Percentiles rank a stretch among this genome's conserved stretches.
Conservation (phyloP, 2,888 invertebrate species). For the Cremastinae sp. region DNA sequence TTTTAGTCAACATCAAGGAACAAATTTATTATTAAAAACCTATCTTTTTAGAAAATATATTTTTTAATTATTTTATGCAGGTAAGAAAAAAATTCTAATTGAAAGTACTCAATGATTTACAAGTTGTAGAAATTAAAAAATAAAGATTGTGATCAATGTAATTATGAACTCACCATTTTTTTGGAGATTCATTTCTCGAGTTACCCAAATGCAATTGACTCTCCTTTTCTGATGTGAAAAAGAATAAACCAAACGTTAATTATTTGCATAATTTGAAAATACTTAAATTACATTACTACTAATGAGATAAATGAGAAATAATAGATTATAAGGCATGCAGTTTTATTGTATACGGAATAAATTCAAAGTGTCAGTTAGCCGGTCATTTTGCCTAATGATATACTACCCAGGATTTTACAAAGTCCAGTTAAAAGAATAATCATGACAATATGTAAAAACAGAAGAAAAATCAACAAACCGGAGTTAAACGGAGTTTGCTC, state of each 20-base stretch:
- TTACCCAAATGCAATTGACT: slow-evolving; percentile 15
- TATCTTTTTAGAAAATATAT: background rate
- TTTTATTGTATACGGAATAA: too few relatives aligned
- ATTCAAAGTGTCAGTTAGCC: too few relatives aligned
- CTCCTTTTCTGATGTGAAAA: slow-evolving; percentile 34
- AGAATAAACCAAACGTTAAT: background rate
- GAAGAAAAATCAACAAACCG: slow-evolving; percentile 33
- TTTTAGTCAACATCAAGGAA: too few relatives aligned
- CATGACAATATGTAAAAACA: background rate
- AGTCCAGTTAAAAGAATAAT: background rate
- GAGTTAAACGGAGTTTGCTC: background rate
- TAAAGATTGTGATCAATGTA: too few relatives aligned
- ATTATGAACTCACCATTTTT: slow-evolving; percentile 26
- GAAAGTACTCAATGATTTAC: too few relatives aligned
- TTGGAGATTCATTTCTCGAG: slow-evolving; percentile 23
- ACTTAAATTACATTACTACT: too few relatives aligned
- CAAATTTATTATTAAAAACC: background rate
- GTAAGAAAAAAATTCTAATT: too few relatives aligned
- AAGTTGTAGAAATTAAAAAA: too few relatives aligned
- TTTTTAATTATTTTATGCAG: background rate
- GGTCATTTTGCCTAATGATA: too few relatives aligned
- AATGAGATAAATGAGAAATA: background rate
- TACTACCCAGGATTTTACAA: background rate
- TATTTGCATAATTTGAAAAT: too few relatives aligned
- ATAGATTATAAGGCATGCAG: too few relatives aligned